These are phyloP conservation scores for Tenthredo notha DNA, from an alignment of 2,888 invertebrate genomes.

Conservation along the genomic window DNA sequence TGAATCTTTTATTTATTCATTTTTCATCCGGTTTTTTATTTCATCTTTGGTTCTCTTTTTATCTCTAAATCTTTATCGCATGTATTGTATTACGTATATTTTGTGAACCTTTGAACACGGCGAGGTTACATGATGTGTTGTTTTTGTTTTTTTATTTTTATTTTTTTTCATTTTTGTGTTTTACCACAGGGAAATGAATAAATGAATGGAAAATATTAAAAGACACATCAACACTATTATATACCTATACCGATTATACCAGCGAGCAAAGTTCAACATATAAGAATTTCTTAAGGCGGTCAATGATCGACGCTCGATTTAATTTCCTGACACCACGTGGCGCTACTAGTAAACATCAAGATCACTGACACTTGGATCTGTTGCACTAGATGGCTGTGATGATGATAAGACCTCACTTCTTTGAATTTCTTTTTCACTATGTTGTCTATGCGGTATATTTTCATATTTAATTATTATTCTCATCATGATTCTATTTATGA, in stretches of 20 bases:
- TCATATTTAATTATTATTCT: not conserved
- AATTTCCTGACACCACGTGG: conserved; percentile 9
- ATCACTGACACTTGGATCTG: conserved; percentile 30
- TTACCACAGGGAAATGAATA: not conserved
- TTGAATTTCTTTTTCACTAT: not conserved
- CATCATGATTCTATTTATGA: too few relatives aligned
- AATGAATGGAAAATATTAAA: not conserved
- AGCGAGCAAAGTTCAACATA: not conserved
- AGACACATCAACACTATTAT: not conserved
- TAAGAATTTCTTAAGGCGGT: not conserved
- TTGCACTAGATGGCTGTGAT: not conserved
- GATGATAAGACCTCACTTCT: not conserved
- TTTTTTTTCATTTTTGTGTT: too few relatives aligned
- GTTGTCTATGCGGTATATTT: not conserved
- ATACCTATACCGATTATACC: not conserved
- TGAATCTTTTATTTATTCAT: not conserved
- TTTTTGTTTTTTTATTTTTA: too few relatives aligned
- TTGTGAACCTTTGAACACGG: not conserved
- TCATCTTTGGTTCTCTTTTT: not conserved
- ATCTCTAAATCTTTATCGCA: not conserved
- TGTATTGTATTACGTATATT: not conserved
- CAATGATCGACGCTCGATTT: conserved; percentile 10
- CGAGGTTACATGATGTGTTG: too few relatives aligned
- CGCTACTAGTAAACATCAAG: conserved; percentile 18
- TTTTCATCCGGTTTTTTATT: not conserved